Evolutionary conservation across 2,797 vertebrate genomes (phyloP).

Genomic region (Chlorospingus semifuscus): DNA sequence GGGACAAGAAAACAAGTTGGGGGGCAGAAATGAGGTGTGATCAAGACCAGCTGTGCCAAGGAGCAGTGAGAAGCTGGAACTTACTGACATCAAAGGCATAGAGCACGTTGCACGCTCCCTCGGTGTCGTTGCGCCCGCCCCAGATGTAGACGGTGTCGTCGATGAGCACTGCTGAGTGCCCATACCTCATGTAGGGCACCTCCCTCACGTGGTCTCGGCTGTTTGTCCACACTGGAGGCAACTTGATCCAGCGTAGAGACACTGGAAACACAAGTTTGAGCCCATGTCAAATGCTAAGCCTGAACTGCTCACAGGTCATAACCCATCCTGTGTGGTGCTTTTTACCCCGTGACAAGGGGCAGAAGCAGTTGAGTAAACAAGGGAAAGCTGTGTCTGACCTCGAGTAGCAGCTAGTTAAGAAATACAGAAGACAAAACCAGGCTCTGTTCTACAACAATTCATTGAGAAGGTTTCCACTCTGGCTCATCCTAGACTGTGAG

Average conservation of each 20-base stretch:
- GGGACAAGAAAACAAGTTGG: neutral
- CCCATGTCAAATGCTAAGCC: neutral
- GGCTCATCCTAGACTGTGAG: neutral
- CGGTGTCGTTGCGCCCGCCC: conserved; percentile 96
- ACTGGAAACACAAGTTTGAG: conserved; percentile 76
- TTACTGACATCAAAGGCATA: conserved; percentile 97
- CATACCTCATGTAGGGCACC: conserved; percentile 98
- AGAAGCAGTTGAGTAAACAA: neutral
- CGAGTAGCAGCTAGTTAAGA: neutral
- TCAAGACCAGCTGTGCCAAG: neutral
- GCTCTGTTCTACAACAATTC: neutral
- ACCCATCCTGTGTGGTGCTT: rapidly evolving
- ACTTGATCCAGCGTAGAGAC: conserved; percentile 94
- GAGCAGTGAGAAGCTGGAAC: conserved; percentile 54
- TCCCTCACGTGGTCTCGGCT: conserved; percentile 84
- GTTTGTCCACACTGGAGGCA: conserved; percentile 88
- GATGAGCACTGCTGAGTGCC: conserved; percentile 95
- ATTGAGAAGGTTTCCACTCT: neutral
- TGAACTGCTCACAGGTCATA: neutral
- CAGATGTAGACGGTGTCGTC: conserved; percentile 96
- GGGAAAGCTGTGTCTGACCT: neutral
- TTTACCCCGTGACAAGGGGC: neutral
- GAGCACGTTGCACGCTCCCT: conserved; percentile 97
- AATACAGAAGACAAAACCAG: neutral
- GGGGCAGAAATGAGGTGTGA: neutral